Evolutionary conservation across 1,140 invertebrate species (phyloP).

Genomic region (Drosophila bocki): DNA sequence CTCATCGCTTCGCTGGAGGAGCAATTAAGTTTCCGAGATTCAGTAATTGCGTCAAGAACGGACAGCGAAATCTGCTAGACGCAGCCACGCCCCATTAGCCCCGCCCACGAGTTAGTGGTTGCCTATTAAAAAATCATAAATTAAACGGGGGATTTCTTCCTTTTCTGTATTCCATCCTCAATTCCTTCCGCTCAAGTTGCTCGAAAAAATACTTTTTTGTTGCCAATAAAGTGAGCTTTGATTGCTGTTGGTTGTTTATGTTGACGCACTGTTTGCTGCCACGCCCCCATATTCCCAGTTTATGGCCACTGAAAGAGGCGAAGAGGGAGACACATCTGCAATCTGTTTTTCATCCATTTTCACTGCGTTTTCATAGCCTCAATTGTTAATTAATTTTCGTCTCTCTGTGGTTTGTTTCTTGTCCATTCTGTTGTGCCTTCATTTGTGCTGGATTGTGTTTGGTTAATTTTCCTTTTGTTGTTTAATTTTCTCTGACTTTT

Average conservation of each 20-base stretch:
- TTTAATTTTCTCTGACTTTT: not conserved
- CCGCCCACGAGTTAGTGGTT: conserved; percentile 20
- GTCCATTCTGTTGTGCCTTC: not conserved
- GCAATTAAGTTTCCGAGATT: conserved; percentile 40
- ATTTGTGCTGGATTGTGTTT: conserved; percentile 19
- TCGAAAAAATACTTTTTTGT: not conserved
- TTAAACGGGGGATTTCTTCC: conserved; percentile 8
- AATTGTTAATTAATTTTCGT: conserved; percentile 36
- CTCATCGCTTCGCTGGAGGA: conserved; percentile 4
- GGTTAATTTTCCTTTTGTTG: conserved; percentile 16
- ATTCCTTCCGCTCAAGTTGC: conserved; percentile 7
- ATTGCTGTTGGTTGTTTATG: conserved; percentile 38
- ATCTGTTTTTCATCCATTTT: conserved; percentile 30
- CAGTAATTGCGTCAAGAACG: conserved; percentile 37
- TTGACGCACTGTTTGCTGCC: conserved; percentile 1
- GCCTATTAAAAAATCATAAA: conserved; percentile 47
- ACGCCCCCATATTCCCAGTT: conserved; percentile 2
- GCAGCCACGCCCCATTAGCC: conserved; percentile 30
- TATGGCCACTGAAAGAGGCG: not conserved
- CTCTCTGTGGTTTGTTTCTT: conserved; percentile 2
- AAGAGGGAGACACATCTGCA: not conserved
- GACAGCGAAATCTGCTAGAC: conserved; percentile 17
- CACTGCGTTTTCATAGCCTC: conserved; percentile 22
- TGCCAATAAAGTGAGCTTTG: conserved; percentile 34
- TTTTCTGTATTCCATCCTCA: conserved; percentile 2